phyloP scores from a whole-genome alignment of 2,113 vertebrate species.

The Callionymus lyra region DNA sequence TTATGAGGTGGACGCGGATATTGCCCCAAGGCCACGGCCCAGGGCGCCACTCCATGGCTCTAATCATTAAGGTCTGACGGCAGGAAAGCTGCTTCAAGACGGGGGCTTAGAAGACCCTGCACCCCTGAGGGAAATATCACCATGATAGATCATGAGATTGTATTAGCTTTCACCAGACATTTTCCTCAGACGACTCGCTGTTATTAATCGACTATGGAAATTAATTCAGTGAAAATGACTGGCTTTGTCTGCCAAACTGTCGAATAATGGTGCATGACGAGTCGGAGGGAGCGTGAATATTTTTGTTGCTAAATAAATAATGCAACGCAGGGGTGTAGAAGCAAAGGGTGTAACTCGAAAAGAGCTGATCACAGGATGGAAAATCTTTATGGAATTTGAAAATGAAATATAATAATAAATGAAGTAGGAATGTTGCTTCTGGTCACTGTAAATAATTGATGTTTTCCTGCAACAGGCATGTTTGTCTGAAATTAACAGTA shows the following conservation, averaged over 20 bases:
- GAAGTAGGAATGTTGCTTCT: too few relatives aligned
- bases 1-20: slow-evolving; percentile 52
- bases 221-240: slow-evolving; percentile 28
- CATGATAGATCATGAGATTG: slow-evolving; percentile 53
- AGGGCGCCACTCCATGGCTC: slow-evolving; percentile 50
- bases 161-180: slow-evolving; percentile 35
- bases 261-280: too few relatives aligned
- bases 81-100: slow-evolving; percentile 48
- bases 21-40: slow-evolving; percentile 50
- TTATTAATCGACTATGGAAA: slow-evolving; percentile 50
- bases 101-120: slow-evolving; percentile 33
- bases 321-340: too few relatives aligned
- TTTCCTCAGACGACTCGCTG: slow-evolving; percentile 22
- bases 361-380: too few relatives aligned
- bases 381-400: too few relatives aligned
- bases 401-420: too few relatives aligned
- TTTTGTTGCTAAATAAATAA: too few relatives aligned
- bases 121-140: slow-evolving; percentile 55
- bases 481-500: too few relatives aligned
- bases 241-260: slow-evolving; percentile 11
- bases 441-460: too few relatives aligned
- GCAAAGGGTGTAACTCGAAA: too few relatives aligned
- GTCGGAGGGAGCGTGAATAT: too few relatives aligned
- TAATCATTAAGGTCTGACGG: slow-evolving; percentile 60
- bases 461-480: too few relatives aligned